Conservation (phyloP, 1,140 invertebrate genomes). For the Hormaphis cornu region DNA sequence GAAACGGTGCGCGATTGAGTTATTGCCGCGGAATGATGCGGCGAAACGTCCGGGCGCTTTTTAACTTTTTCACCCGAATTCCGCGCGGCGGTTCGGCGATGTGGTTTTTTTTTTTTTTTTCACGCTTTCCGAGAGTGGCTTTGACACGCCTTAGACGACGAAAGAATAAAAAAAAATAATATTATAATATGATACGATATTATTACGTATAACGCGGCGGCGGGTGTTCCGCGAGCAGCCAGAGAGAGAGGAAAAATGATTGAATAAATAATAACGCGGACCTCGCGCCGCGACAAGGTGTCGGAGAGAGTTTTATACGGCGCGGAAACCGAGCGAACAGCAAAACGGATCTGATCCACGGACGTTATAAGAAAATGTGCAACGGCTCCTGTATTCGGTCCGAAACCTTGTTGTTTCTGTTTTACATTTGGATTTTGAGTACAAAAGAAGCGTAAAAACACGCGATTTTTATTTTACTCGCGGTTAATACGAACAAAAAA, state of each 20-base stretch:
- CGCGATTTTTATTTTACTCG: no score
- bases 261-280: slow-evolving; percentile 1
- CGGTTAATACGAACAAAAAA: no score
- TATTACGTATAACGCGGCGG: background rate
- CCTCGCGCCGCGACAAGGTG: background rate
- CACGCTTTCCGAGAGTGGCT: background rate
- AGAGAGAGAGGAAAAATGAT: slow-evolving; percentile 1
- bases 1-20: slow-evolving; percentile 10
- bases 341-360: no score
- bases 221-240: background rate
- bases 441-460: no score
- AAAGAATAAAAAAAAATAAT: background rate
- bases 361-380: no score
- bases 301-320: background rate
- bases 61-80: slow-evolving; percentile 12
- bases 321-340: no score
- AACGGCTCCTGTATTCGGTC: no score
- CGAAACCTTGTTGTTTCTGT: no score
- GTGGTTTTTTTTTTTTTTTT: background rate
- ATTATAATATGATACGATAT: background rate
- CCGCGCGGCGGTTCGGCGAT: background rate
- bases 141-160: background rate
- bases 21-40: slow-evolving; percentile 22
- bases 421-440: no score
- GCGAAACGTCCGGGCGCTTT: slow-evolving; percentile 22